Conservation (phyloP, 2,888 invertebrate species). For the Cheilosia urbana region DNA sequence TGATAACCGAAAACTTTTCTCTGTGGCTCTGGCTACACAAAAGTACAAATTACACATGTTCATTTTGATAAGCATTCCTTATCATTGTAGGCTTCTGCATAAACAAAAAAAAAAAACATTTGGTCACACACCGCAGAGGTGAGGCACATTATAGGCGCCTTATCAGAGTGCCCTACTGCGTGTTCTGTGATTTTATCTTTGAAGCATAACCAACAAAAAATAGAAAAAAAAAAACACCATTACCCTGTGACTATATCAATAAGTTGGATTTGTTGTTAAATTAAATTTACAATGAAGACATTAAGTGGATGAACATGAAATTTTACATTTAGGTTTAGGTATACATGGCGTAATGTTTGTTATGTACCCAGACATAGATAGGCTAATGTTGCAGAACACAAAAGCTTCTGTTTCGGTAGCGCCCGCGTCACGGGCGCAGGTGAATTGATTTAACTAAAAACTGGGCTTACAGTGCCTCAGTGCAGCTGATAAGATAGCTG, state of each 20-base stretch:
- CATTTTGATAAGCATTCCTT: slow-evolving; percentile 59
- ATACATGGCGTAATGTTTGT: slow-evolving; percentile 53
- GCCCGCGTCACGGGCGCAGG: slow-evolving; percentile 9
- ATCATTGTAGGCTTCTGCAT: slow-evolving; percentile 60
- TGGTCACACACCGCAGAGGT: slow-evolving; percentile 52
- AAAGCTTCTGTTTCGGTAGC: slow-evolving; percentile 56
- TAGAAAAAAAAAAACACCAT: background rate
- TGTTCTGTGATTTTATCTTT: slow-evolving; percentile 55
- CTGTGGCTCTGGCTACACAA: slow-evolving; percentile 44
- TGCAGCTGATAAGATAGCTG: slow-evolving; percentile 34
- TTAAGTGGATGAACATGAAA: slow-evolving; percentile 49
- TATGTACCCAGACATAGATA: background rate
- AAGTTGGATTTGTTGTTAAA: slow-evolving; percentile 63
- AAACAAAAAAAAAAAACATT: slow-evolving; percentile 31
- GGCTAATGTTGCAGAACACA: slow-evolving; percentile 7
- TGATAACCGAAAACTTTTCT: slow-evolving; percentile 50
- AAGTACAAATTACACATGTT: slow-evolving; percentile 69
- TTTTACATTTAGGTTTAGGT: slow-evolving; percentile 15
- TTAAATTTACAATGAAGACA: slow-evolving; percentile 62
- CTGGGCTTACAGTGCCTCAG: background rate
- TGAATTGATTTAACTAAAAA: slow-evolving; percentile 28
- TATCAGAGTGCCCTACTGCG: slow-evolving; percentile 60
- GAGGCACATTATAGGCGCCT: slow-evolving; percentile 47
- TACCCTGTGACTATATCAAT: slow-evolving; percentile 13
- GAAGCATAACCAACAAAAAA: slow-evolving; percentile 42